Percentiles rank a stretch among this genome's conserved stretches.
Conservation (phyloP, 37 sponge, comb jelly and placozoan species). For the Spongia lamella region DNA sequence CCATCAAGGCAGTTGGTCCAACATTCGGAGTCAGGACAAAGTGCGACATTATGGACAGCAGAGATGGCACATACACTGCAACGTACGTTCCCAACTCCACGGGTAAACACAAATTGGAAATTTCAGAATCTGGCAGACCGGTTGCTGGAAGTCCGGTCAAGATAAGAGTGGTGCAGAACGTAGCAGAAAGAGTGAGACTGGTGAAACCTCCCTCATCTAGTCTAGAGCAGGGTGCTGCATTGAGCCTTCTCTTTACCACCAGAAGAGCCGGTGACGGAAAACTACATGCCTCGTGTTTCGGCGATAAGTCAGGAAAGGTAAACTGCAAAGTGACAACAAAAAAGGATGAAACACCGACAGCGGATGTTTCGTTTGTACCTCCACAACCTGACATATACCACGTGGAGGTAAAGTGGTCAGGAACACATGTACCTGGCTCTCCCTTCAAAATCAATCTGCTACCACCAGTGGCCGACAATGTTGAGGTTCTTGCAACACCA, state of each 20-base stretch:
- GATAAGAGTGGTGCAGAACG: slow-evolving; percentile 15
- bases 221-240: too few relatives aligned
- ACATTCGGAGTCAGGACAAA: too few relatives aligned
- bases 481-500: slow-evolving; percentile 29
- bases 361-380: slow-evolving; percentile 36
- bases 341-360: slow-evolving; percentile 14
- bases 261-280: not conserved
- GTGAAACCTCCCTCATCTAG: too few relatives aligned
- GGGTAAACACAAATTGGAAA: slow-evolving; percentile 49
- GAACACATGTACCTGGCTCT: slow-evolving; percentile 47
- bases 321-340: not conserved
- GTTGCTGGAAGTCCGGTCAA: slow-evolving; percentile 66
- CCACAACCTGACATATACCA: slow-evolving; percentile 40
- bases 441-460: slow-evolving; percentile 41
- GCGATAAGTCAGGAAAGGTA: slow-evolving; percentile 29
- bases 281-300: slow-evolving; percentile 19
- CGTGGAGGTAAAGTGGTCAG: slow-evolving; percentile 63
- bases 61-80: slow-evolving; percentile 43
- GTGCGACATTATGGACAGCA: slow-evolving; percentile 12
- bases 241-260: slow-evolving; percentile 35
- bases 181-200: slow-evolving; percentile 29
- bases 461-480: slow-evolving; percentile 8
- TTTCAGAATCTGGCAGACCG: slow-evolving; percentile 43
- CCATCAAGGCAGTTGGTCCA: not conserved
- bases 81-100: slow-evolving; percentile 39